Percentiles rank a stretch among this genome's conserved stretches.
phyloP scores from a whole-genome alignment of 2,797 vertebrate species.

The Xenops minutus region DNA sequence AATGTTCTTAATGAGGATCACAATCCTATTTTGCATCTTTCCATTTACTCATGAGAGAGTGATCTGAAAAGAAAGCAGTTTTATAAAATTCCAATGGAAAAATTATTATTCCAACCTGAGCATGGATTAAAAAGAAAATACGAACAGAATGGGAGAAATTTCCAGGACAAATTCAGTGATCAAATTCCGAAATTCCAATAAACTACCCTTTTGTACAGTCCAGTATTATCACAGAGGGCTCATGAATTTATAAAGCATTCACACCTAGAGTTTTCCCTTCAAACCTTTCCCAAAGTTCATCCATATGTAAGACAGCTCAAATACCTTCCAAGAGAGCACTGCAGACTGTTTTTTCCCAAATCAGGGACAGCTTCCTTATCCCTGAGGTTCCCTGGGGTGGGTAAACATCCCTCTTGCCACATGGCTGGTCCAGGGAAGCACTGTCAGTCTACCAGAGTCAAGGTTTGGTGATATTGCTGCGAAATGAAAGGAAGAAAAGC shows the following conservation, averaged over 20 bases:
- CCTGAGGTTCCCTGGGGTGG: neutral
- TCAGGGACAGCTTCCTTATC: neutral
- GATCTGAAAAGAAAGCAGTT: neutral
- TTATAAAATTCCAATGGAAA: neutral
- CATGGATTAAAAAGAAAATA: neutral
- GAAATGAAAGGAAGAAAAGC: neutral
- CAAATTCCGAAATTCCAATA: neutral
- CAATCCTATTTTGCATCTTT: neutral
- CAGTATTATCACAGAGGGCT: neutral
- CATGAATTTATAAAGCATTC: neutral
- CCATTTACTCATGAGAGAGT: neutral
- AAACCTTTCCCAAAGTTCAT: neutral
- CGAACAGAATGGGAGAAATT: accelerated
- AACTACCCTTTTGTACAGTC: neutral
- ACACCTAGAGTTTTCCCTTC: neutral
- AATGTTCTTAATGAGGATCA: neutral
- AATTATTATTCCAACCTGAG: neutral
- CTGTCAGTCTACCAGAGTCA: neutral
- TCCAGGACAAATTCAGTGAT: neutral
- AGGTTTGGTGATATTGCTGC: neutral
- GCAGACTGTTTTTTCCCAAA: neutral
- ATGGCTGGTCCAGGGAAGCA: neutral
- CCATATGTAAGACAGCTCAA: neutral
- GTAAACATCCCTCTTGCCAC: neutral
- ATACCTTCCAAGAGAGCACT: neutral